Evolutionary conservation across 1,140 invertebrate genomes (phyloP), one percentile per base, ranked within the genome.

Genomic region (Wasmannia auropunctata): DNA sequence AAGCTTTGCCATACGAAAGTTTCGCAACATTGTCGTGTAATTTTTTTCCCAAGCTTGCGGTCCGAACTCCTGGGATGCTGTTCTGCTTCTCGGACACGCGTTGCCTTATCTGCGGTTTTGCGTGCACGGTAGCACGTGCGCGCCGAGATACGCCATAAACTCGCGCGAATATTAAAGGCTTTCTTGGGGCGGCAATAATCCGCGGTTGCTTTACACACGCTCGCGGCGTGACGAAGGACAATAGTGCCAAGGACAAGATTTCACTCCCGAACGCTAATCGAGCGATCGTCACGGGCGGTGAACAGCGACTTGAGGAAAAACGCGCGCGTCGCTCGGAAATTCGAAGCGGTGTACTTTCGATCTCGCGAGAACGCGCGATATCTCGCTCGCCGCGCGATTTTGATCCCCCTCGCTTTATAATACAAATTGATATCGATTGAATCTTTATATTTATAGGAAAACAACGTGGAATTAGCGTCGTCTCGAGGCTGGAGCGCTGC

Each of bases 181-280:
- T n/a, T n/a, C n/a, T n/a, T n/a, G 25, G 10, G 31, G 25, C 5
- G 72, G 28, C 22, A 8, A 43, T 37, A 31, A 81, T 51, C 51
- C 34, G 31, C 25, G 51, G 22, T 60, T 72, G 43, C 25, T 43
- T 56, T 43, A n/a, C 4, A 40, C 43, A 5, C 4, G 87, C 22
- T 31, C 28, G 28, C 72, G 11, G 40, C 28, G 51, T 56, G 46
- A 69, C 49, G 67, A 77, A 88, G 54, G 85, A 89, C 85, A 80
- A 89, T 85, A 86, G 56, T 91, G 91, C 80, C 90, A 92, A 91
- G 90, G 91, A 91, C 87, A 83, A 84, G 87, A 89, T 90, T 89
- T 92, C 90, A 86, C 88, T 90, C 87, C 90, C 87, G 56, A 70
- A 81, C 63, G 51, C 22, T 67, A 67, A 51, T 90, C 75, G 75